These are phyloP conservation scores for Pseudococcus longispinus DNA, from an alignment of 2,888 invertebrate genomes.

Conservation along the genomic window DNA sequence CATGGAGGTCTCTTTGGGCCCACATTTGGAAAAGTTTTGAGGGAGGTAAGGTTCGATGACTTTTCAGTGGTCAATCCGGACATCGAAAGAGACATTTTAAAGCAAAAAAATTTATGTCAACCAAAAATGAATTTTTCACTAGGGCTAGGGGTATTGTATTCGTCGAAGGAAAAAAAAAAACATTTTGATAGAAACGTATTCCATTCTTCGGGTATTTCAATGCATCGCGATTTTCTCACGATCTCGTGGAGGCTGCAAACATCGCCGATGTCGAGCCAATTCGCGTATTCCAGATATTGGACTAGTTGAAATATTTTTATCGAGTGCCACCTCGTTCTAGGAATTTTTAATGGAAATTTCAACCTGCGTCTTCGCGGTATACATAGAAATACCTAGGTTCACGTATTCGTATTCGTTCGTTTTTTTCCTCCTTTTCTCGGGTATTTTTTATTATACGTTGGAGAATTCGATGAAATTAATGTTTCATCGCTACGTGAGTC, in stretches of 20 bases:
- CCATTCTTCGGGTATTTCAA: no score
- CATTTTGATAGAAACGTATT: no score
- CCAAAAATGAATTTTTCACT: no score
- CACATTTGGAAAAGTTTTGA: no score
- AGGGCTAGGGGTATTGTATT: no score
- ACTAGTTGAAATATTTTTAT: constrained; percentile 26
- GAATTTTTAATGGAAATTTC: constrained; percentile 16
- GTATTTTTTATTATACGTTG: not conserved
- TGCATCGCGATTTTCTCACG: not conserved
- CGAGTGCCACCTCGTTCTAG: constrained; percentile 17
- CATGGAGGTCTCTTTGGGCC: no score
- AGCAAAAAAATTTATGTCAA: no score
- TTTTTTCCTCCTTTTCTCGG: not conserved
- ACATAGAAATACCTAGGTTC: not conserved
- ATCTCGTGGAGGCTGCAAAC: not conserved
- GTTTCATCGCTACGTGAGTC: not conserved
- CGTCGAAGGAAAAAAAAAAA: no score
- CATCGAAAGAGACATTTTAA: no score
- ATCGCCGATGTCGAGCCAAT: not conserved
- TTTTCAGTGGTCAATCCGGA: no score
- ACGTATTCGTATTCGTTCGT: not conserved
- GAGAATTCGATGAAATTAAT: constrained; percentile 16
- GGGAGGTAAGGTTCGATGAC: no score
- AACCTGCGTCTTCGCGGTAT: not conserved
- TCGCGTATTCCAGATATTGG: not conserved